Evolutionary conservation across 2,888 invertebrate genomes (phyloP), one percentile per base, ranked within the genome.

Genomic region (Sacculina carcini): DNA sequence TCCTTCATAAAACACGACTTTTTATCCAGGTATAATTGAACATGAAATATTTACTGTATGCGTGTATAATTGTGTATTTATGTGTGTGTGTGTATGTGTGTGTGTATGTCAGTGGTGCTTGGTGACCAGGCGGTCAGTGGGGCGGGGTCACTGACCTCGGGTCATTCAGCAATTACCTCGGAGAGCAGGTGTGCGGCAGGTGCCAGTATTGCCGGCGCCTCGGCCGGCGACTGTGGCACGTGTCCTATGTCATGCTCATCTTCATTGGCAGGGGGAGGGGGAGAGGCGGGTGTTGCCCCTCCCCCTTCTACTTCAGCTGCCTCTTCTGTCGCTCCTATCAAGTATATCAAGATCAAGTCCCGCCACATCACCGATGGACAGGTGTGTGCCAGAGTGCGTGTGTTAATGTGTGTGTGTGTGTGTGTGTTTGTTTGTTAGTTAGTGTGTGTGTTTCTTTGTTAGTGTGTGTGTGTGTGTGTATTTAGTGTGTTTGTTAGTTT

Each of bases 331-430:
- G 55, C n/a, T n/a, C 58, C 59, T 23, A 58, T 59, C 78, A 81
- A 67, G 59, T 87, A 87, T 69, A 76, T 89, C 61, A 86, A 87
- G 70, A 86, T 89, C 63, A 85, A 86, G 52, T 64, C 64, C n/a
- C 74, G 84, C 56, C 85, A 89, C 67, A 83, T 89, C 65, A 85
- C 90, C 54, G 85, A 89, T 69, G 84, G 89, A 60, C 83, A 87
- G 73, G 75, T 78, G 23, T 28, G 24, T 12, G 3, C 38, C 19
- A 10, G n/a, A 19, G 3, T 7, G 39, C 48, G 31, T 50, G 26
- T 12, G 26, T 42, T 34, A 24, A 4, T 21, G 1, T 10, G 23
- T 42, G 34, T 5, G 5, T 14, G 14, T 1, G 14, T 14, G 12
- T 12, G 34, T n/a, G n/a, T n/a, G n/a, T n/a, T n/a, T n/a, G n/a